A percentile compares a stretch with the other conserved stretches of the same genome.
These are phyloP conservation scores for Baryphthengus martii DNA, from an alignment of 2,113 vertebrate genomes.

Conservation along the genomic window DNA sequence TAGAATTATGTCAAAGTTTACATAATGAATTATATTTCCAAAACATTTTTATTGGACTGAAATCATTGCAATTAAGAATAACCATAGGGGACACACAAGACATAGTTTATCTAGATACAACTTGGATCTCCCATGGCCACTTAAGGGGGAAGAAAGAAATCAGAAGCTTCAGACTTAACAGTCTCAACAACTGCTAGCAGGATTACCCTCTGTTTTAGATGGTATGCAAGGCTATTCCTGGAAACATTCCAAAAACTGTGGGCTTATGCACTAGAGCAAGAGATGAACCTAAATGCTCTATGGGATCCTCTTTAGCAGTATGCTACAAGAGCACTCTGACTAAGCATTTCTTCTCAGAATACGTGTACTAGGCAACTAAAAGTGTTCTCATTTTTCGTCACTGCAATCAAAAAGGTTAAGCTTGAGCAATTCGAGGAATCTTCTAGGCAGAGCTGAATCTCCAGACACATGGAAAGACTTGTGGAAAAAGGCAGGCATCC, in stretches of 20 bases:
- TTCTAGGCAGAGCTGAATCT: not conserved
- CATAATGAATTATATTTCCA: not conserved
- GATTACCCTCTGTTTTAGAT: not conserved
- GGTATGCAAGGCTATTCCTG: not conserved
- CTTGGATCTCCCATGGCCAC: not conserved
- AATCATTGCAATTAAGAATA: not conserved
- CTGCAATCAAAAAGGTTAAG: not conserved
- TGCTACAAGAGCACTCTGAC: not conserved
- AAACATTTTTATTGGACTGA: not conserved
- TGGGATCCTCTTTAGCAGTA: not conserved
- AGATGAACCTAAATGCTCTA: not conserved
- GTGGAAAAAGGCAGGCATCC: not conserved
- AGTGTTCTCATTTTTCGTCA: not conserved
- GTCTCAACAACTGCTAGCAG: not conserved
- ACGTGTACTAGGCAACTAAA: not conserved
- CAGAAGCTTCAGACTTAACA: not conserved
- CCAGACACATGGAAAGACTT: not conserved
- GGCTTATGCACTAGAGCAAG: rapidly evolving
- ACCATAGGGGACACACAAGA: not conserved
- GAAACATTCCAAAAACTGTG: not conserved
- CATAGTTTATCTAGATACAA: not conserved
- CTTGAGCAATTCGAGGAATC: not conserved
- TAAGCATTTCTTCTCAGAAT: not conserved
- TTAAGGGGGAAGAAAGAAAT: not conserved
- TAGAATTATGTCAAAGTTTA: not conserved